These are phyloP conservation scores for Anastrepha ludens DNA, from an alignment of 1,140 invertebrate species.

Conservation along the genomic window DNA sequence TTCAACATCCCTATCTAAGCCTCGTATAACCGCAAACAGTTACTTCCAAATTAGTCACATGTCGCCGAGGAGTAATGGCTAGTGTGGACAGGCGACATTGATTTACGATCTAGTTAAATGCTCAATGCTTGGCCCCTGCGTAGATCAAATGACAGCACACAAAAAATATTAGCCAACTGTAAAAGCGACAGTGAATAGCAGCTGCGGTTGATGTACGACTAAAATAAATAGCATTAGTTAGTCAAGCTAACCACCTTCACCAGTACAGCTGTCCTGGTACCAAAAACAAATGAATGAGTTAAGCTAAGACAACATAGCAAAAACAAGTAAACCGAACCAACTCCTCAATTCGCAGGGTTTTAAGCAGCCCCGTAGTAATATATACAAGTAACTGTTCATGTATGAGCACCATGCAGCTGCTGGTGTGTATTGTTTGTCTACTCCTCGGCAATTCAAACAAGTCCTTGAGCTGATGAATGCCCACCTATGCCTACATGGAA, in stretches of 20 bases:
- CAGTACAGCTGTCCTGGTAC: neutral
- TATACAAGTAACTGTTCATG: neutral
- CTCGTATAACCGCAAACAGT: too few relatives aligned
- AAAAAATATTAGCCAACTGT: neutral
- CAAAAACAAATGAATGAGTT: neutral
- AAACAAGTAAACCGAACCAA: neutral
- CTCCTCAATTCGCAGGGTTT: neutral
- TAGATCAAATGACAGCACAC: neutral
- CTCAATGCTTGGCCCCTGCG: neutral
- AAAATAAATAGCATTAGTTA: conserved; percentile 10
- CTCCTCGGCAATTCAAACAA: neutral
- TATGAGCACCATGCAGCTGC: neutral
- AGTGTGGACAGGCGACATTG: neutral
- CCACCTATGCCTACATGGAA: neutral
- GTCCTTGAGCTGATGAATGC: conserved; percentile 13
- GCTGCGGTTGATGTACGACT: neutral
- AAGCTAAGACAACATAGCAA: neutral
- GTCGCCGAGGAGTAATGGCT: neutral
- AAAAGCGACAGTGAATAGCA: neutral
- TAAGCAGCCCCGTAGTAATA: neutral
- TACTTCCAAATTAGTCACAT: neutral
- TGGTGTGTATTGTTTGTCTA: neutral
- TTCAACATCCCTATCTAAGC: too few relatives aligned
- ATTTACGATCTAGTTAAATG: neutral
- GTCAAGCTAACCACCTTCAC: neutral